These are phyloP conservation scores for Physella acuta DNA, from an alignment of 1,140 invertebrate species.

Conservation along the genomic window DNA sequence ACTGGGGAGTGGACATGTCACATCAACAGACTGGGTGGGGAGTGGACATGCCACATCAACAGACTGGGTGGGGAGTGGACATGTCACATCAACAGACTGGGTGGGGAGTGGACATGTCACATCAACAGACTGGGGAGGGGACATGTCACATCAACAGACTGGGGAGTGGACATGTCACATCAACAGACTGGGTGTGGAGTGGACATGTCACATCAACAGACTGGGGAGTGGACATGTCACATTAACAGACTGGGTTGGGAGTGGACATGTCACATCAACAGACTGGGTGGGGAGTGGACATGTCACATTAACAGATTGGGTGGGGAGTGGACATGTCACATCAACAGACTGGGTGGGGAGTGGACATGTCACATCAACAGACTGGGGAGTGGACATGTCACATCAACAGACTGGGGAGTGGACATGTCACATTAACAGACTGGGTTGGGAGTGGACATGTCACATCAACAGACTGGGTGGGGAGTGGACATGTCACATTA, in stretches of 20 bases:
- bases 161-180: not conserved
- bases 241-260: constrained; percentile 8
- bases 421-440: not conserved
- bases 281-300: no score
- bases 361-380: constrained; percentile 6
- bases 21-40: constrained; percentile 5
- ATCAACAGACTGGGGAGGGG: constrained; percentile 3
- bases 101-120: no score
- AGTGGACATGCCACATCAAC: not conserved
- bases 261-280: not conserved
- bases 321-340: not conserved
- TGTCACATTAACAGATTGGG: constrained; percentile 1
- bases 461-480: no score
- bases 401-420: no score
- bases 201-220: not conserved
- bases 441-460: not conserved
- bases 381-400: not conserved
- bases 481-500: not conserved
- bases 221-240: not conserved
- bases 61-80: not conserved
- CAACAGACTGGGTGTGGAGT: not conserved
- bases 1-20: no score
- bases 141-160: not conserved
- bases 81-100: no score
- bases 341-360: no score